Evolutionary conservation across 1,140 invertebrate species (phyloP), one percentile per base, ranked within the genome.

Genomic region (Drosophila sulfurigaster): DNA sequence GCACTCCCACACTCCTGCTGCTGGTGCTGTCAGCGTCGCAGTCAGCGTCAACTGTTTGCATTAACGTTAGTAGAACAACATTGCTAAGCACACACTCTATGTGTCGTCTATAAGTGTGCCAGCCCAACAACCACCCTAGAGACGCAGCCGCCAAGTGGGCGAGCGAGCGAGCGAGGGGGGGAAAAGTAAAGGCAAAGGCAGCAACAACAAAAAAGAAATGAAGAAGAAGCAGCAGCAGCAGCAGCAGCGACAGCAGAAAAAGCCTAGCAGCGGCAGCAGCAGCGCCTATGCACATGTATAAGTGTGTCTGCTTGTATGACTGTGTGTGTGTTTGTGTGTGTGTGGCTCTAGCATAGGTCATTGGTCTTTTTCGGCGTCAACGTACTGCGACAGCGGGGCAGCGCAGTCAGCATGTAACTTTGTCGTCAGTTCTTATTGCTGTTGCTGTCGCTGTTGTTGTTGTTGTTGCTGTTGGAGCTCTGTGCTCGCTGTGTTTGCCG

Each of bases 281-380:
- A 69, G 69, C 67, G 72, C 66, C 81, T 64, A 72, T 70, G 68
- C 48, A 43, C 30, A 41, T 43, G 51, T 66, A 49, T 49, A 30
- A 13, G 20, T 48, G 28, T 38, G 6, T 66, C 7, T 8, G 35
- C 2, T 2, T 38, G 8, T 38, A 7, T 32, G 30, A 1, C 5
- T 52, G 11, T 35, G 2, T 71, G 41, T 49, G 8, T 54, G 3
- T 54, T 25, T 43, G 25, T 58, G 35, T 51, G 57, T 74, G 71
- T 68, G 41, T 68, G 49, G 65, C 72, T 72, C 76, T 72, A 81
- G 79, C 90, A 91, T 91, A 91, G 91, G 91, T 91, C 91, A 91
- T 91, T 91, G 90, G 91, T 91, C 91, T 91, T 91, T 91, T 91
- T 91, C 90, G 91, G 90, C 91, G 91, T 91, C 91, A 91, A 91